Conservation (phyloP, 2,888 invertebrate genomes). For the Hermaeophaga mercurialis region DNA sequence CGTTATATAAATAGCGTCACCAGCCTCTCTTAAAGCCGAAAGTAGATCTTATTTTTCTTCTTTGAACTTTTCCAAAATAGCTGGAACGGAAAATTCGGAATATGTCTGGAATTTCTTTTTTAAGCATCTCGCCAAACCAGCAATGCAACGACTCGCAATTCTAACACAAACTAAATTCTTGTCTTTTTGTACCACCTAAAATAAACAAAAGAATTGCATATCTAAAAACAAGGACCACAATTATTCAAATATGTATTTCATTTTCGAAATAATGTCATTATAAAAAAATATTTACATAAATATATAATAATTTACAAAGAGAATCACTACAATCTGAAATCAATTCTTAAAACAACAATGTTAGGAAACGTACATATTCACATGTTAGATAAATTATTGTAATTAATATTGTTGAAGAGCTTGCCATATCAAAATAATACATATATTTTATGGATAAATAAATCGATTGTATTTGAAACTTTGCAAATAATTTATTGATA, state of each 20-base stretch:
- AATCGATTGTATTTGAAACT: neutral
- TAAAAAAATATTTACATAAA: too few species aligned
- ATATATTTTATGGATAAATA: neutral
- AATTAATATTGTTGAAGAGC: neutral
- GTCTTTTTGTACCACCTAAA: slow-evolving; percentile 89
- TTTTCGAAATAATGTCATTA: too few species aligned
- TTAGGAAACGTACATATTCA: too few species aligned
- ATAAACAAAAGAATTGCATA: slow-evolving; percentile 9
- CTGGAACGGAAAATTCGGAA: slow-evolving; percentile 74
- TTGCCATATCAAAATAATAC: neutral
- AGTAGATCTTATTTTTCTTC: slow-evolving; percentile 96
- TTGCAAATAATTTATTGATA: neutral
- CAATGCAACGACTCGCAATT: slow-evolving; percentile 81
- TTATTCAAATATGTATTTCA: neutral
- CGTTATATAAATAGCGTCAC: slow-evolving; percentile 84
- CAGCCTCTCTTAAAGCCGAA: slow-evolving; percentile 81
- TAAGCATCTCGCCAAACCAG: slow-evolving; percentile 81
- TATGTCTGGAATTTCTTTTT: slow-evolving; percentile 87
- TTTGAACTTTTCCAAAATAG: slow-evolving; percentile 93
- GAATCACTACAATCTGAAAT: too few species aligned
- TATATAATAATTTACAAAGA: too few species aligned
- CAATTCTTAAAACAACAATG: too few species aligned
- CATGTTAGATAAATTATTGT: neutral
- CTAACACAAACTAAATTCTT: slow-evolving; percentile 93
- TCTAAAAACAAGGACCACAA: neutral